Evolutionary conservation across 2,113 vertebrate genomes (phyloP), one percentile per base, ranked within the genome.

Genomic region (Upupa epops): DNA sequence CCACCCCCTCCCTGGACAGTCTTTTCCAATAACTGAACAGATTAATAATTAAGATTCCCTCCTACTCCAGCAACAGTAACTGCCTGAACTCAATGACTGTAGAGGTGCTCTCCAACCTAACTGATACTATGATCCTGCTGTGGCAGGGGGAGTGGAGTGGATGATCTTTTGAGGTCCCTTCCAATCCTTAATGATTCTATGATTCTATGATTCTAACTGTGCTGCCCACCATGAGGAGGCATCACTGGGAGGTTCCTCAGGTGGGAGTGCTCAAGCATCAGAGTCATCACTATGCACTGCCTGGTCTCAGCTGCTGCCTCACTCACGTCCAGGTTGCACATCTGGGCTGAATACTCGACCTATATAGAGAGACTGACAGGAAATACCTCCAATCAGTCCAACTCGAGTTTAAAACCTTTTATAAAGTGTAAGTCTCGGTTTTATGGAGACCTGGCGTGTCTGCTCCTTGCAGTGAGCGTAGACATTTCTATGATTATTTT

Each of bases 321-420:
- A 9, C 54, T 48, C 76, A 83, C 45, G 60, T 90, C 86, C 65
- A 93, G 91, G 34, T 76, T 93, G 74, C 87, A 95, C 93, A 94
- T 89, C 95, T 95, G 93, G 86, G 90, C 90, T 82, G 69, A 94
- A 96, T 89, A 69, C 70, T 86, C 83, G 17, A 89, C 92, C 94
- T 90, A 89, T 7, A 93, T 87, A 95, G 85, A 52, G 5, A 93
- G 81, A 18, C 70, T 88, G 77, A 79, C 94, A 96, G 94, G 90
- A 96, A 96, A 96, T 96, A 40, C 83, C 95, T 88, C 69, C 90
- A 92, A 65, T 37, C 73, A 36, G 48, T 86, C 93, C 94, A 95
- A 32, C 73, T 92, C 42, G 59, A 51, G 11, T 86, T 92, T 51
- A 75, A 93, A 94, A 90, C 42, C 83, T 73, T 86, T 85, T 70